Evolutionary conservation across 1,140 invertebrate species (phyloP).

Genomic region (Papilio polytes): DNA sequence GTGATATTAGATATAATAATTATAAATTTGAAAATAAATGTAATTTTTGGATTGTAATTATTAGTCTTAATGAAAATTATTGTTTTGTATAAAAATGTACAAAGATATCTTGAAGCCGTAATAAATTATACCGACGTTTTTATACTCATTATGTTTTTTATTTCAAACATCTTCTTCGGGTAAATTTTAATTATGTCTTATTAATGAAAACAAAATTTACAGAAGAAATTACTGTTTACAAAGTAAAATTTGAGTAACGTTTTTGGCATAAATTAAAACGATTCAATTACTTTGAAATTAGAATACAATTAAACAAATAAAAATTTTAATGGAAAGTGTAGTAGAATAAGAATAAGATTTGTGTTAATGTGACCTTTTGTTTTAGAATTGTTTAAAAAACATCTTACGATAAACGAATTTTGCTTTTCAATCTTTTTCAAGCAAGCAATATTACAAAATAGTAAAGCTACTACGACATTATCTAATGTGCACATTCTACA

Average conservation of each 20-base stretch:
- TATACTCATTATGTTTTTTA: conserved; percentile 78
- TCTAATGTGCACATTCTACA: too few relatives aligned
- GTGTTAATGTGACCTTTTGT: not conserved
- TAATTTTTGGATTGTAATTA: conserved; percentile 84
- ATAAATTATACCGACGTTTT: conserved; percentile 84
- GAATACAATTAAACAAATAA: conserved; percentile 23
- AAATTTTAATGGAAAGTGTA: not conserved
- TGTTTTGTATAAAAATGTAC: conserved; percentile 84
- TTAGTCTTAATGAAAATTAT: conserved; percentile 81
- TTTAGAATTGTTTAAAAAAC: not conserved
- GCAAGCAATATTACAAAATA: too few relatives aligned
- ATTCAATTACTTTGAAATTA: conserved; percentile 38
- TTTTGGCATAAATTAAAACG: conserved; percentile 40
- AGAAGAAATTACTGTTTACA: conserved; percentile 43
- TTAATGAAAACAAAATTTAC: conserved; percentile 43
- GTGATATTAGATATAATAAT: conserved; percentile 83
- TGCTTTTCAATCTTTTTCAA: too few relatives aligned
- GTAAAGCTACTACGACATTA: too few relatives aligned
- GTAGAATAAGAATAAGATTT: not conserved
- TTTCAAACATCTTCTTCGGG: conserved; percentile 49
- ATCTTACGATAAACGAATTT: not conserved
- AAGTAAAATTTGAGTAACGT: conserved; percentile 26
- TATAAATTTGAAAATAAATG: conserved; percentile 81
- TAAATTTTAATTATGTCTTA: conserved; percentile 43
- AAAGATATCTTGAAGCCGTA: conserved; percentile 81